Conservation (phyloP, 2,888 invertebrate species). For the Melanotus villosus region DNA sequence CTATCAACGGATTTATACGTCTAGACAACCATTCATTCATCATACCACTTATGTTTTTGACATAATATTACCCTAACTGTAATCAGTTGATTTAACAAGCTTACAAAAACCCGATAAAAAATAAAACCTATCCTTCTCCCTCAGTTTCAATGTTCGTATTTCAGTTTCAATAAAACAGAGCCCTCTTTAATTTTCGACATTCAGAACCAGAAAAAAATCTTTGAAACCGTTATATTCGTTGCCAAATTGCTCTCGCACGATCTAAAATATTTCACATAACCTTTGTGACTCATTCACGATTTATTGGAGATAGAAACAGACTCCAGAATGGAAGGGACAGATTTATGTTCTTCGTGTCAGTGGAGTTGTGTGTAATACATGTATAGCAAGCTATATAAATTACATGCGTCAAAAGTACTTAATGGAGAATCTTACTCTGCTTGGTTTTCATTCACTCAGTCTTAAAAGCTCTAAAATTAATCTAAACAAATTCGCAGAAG, state of each 20-base stretch:
- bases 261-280: not conserved
- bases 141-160: too few species aligned
- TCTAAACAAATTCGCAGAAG: too few species aligned
- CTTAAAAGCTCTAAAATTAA: too few species aligned
- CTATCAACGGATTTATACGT: not conserved
- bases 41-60: not conserved
- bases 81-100: slow-evolving; percentile 1
- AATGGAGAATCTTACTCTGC: not conserved
- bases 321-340: not conserved
- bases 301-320: slow-evolving; percentile 9
- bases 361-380: not conserved
- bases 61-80: not conserved
- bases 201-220: too few species aligned
- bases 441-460: too few species aligned
- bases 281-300: not conserved
- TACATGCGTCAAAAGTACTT: not conserved
- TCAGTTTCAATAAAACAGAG: too few species aligned
- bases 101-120: not conserved
- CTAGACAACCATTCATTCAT: not conserved
- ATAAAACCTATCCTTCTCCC: too few species aligned
- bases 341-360: slow-evolving; percentile 4
- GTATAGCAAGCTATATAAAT: not conserved
- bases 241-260: not conserved
- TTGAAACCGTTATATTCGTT: too few species aligned
- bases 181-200: too few species aligned